Conservation (phyloP, 2,797 vertebrate genomes). For the Garrulus glandarius region DNA sequence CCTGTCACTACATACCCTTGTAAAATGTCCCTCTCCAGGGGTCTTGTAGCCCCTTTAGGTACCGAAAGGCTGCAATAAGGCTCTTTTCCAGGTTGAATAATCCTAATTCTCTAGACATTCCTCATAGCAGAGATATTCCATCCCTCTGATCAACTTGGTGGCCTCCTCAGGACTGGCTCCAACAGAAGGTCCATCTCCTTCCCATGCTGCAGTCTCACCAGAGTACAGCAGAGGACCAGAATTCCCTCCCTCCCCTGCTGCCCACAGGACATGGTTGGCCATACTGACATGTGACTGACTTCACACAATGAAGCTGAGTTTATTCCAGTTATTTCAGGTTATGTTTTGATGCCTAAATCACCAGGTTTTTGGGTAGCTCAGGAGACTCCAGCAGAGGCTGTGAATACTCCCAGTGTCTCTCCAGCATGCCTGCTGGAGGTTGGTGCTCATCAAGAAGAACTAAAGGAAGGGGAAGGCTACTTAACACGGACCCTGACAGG, state of each 20-base stretch:
- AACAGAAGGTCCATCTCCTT: background rate
- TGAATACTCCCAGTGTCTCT: background rate
- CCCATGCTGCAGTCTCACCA: background rate
- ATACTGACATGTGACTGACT: background rate
- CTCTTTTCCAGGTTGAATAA: background rate
- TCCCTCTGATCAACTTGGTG: background rate
- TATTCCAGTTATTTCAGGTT: background rate
- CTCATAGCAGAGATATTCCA: background rate
- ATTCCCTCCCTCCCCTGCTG: background rate
- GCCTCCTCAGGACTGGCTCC: background rate
- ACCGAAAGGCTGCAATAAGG: background rate
- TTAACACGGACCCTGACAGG: background rate
- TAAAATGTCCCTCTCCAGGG: background rate
- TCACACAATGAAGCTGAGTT: background rate
- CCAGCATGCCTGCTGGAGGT: background rate
- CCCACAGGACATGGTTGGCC: background rate
- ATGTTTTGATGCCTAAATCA: background rate
- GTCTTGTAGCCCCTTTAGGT: background rate
- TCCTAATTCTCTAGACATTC: background rate
- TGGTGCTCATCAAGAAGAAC: background rate
- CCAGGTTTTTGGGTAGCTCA: background rate
- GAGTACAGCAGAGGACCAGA: background rate
- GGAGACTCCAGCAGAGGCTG: background rate
- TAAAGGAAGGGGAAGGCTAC: background rate
- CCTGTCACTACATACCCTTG: background rate